Percentiles rank a stretch among this genome's conserved stretches.
Conservation (phyloP, 2,113 vertebrate species). For the Nanorana parkeri region DNA sequence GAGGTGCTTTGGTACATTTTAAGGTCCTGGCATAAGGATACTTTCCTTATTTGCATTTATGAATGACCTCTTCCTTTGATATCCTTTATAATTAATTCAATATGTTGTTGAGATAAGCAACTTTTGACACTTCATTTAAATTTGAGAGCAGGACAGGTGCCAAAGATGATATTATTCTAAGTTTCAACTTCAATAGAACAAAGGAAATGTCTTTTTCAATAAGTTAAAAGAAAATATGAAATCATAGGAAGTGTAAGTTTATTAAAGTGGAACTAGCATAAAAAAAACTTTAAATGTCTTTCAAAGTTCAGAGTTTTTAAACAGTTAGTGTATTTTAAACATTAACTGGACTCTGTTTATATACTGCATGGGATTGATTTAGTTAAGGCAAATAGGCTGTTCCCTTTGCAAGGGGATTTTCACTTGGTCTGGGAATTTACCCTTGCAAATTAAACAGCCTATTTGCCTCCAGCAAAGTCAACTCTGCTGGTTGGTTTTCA, state of each 20-base stretch:
- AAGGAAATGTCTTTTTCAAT: constrained; percentile 13
- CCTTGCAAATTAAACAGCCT: too few species aligned
- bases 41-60: constrained; percentile 40
- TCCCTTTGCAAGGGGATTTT: too few species aligned
- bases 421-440: too few species aligned
- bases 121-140: constrained; percentile 32
- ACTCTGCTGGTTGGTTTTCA: too few species aligned
- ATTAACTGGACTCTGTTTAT: too few species aligned
- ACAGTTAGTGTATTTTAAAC: too few species aligned
- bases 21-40: constrained; percentile 22
- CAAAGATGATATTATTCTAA: neutral
- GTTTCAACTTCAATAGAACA: constrained; percentile 20
- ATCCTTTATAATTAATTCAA: constrained; percentile 22
- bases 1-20: constrained; percentile 31
- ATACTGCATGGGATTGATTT: too few species aligned
- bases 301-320: too few species aligned
- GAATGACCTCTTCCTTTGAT: constrained; percentile 36
- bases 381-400: too few species aligned
- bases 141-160: constrained; percentile 7
- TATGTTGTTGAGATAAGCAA: constrained; percentile 46
- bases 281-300: neutral
- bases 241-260: neutral
- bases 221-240: neutral
- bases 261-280: neutral
- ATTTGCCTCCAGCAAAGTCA: too few species aligned